Evolutionary conservation across 1,140 invertebrate genomes (phyloP).

Genomic region (Palaemon carinicauda): DNA sequence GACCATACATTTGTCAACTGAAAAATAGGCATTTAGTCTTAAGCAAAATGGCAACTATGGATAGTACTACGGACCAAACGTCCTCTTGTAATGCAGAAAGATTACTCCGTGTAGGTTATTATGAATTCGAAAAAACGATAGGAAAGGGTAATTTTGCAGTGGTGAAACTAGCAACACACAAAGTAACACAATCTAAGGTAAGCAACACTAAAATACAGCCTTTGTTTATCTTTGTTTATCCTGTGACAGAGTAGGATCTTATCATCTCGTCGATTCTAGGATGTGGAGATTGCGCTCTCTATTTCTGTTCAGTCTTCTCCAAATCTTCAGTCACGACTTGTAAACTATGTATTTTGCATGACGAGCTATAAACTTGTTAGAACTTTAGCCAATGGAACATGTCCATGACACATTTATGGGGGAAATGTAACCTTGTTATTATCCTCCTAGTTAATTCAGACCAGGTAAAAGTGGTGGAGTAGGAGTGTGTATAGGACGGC

Average conservation of each 20-base stretch:
- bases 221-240: slow-evolving; percentile 49
- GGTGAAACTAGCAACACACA: slow-evolving; percentile 96
- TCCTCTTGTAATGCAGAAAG: slow-evolving; percentile 56
- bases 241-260: neutral
- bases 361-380: no score
- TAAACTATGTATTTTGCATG: no score
- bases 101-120: slow-evolving; percentile 58
- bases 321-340: neutral
- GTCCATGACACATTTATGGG: no score
- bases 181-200: slow-evolving; percentile 98
- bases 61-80: slow-evolving; percentile 47
- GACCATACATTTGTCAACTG: neutral
- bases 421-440: no score
- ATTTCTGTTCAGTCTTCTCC: neutral
- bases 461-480: no score
- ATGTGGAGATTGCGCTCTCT: no score
- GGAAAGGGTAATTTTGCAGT: slow-evolving; percentile 99
- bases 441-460: no score
- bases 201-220: slow-evolving; percentile 58
- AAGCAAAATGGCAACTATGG: slow-evolving; percentile 59
- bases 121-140: slow-evolving; percentile 65
- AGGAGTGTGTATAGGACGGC: no score
- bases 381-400: no score
- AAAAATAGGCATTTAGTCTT: slow-evolving; percentile 20
- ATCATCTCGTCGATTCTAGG: slow-evolving; percentile 23